Conservation (phyloP, 37 sponge, comb jelly and placozoan species). For the Halisarca cf. caerulea region DNA sequence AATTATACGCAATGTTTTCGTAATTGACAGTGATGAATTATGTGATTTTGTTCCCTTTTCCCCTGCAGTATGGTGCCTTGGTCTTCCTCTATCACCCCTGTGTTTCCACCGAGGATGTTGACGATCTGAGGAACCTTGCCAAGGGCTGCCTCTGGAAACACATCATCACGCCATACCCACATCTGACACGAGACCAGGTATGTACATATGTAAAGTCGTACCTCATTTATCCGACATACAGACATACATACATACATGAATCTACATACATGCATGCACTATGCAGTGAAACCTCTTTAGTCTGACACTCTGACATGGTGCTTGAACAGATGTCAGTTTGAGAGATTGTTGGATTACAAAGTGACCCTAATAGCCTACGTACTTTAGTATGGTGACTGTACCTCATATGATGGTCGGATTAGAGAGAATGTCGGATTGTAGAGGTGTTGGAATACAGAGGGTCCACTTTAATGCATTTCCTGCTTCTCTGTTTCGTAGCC, state of each 20-base stretch:
- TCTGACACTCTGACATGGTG: not conserved
- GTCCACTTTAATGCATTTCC: no score
- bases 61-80: conserved; percentile 72
- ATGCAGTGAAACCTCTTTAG: not conserved
- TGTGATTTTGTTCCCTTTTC: no score
- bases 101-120: conserved; percentile 49
- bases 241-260: not conserved
- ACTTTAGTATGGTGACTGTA: no score
- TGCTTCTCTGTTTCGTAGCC: conserved; percentile 40
- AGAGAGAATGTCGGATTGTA: no score
- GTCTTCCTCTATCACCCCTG: conserved; percentile 90
- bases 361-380: no score
- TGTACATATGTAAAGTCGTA: not conserved
- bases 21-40: no score
- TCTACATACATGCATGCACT: not conserved
- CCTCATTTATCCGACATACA: not conserved
- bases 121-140: conserved; percentile 45
- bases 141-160: conserved; percentile 57
- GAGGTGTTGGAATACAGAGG: no score
- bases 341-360: no score
- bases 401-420: no score
- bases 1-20: no score
- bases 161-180: conserved; percentile 77
- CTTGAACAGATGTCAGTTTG: not conserved
- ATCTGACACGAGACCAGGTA: conserved; percentile 42